Evolutionary conservation across 2,797 vertebrate genomes (phyloP), one percentile per base, ranked within the genome.

Genomic region (Myotis vivesi): DNA sequence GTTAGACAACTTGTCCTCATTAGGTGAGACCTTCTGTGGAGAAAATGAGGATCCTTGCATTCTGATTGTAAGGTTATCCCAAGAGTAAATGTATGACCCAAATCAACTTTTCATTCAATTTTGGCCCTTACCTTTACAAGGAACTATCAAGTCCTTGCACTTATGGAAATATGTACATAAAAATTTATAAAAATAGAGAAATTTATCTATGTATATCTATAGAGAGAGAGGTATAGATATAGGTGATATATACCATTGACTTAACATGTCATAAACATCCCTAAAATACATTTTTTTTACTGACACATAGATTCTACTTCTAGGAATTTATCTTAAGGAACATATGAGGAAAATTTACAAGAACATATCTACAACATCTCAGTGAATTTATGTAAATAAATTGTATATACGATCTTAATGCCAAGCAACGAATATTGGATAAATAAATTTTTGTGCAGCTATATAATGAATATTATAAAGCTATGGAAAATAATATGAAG

Each of bases 381-480:
- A 46, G 5, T 82, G 71, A 53, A 20, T 23, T 91, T 85, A 94
- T 82, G 87, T 80, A 22, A 88, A 69, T 64, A 76, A 87, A 82
- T 53, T 15, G 33, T 36, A 80, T 12, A 89, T 89, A 62, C 0
- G 51, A 51, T 66, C 30, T 72, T 80, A 71, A 84, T 72, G 59
- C 25, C 55, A 92, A 89, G 9, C 36, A 44, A 93, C 87, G 84
- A 64, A 76, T 92, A 90, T 33, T 68, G 30, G 23, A 38, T 93
- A 92, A 92, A 73, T 84, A 93, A 23, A 22, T 57, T 41, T 44
- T 86, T 72, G 23, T 77, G 10, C 3, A 72, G 6, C 7, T 73
- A 44, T 33, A 68, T 22, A 69, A 46, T 66, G 10, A 11, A 80
- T 89, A 76, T 41, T 84, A 66, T 46, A 9, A 95, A 93, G 36